Evolutionary conservation across 2,888 invertebrate genomes (phyloP).

Genomic region (Coenonympha glycerion): DNA sequence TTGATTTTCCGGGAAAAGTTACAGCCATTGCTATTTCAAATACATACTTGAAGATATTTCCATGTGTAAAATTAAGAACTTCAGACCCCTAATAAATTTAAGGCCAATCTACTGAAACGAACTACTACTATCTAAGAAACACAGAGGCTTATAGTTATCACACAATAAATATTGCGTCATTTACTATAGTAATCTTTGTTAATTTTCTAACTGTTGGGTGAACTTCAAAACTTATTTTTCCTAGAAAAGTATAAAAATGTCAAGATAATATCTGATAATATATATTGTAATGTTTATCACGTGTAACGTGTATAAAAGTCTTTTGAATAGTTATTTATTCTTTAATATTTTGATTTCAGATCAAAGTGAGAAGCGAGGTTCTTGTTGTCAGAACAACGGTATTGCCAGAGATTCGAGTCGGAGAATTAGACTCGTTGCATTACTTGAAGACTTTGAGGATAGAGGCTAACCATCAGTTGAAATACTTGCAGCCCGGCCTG

Average conservation of each 20-base stretch:
- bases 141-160: conserved; percentile 19
- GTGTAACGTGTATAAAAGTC: too few species aligned
- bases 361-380: conserved; percentile 50
- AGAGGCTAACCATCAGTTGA: conserved; percentile 74
- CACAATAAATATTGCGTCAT: conserved; percentile 15
- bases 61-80: not conserved
- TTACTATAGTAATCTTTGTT: conserved; percentile 4
- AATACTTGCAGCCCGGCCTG: conserved; percentile 59
- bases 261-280: too few species aligned
- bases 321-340: conserved; percentile 4
- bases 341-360: conserved; percentile 39
- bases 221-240: not conserved
- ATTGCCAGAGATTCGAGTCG: conserved; percentile 55
- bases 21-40: too few species aligned
- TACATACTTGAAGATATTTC: too few species aligned
- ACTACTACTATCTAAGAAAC: conserved; percentile 16
- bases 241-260: too few species aligned
- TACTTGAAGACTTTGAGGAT: conserved; percentile 65
- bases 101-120: conserved; percentile 2
- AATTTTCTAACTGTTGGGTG: not conserved
- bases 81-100: not conserved
- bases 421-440: conserved; percentile 55
- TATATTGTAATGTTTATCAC: too few species aligned
- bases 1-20: too few species aligned
- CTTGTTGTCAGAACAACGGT: conserved; percentile 69